Base-by-base conservation (phyloP, 30 jellyfish, hydroid and myxozoan genomes). In the Mastigias papua region DNA sequence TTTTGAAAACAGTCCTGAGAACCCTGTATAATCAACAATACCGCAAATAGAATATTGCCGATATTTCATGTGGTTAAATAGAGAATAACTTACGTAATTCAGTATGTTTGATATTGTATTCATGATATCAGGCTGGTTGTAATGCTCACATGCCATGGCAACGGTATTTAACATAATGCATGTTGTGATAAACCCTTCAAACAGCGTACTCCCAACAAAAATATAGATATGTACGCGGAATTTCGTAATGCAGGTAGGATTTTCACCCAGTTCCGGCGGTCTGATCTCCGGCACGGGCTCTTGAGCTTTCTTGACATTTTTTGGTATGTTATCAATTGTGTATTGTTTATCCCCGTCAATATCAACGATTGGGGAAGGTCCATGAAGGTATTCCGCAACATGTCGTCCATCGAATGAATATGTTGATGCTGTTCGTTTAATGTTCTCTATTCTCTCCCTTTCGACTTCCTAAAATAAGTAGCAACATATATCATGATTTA, bases 121-220 rank as follows among this genome's bases (percentile, higher is more conserved):
- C 87, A 84, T 66, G n/a, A 58, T 48, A 17, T 6, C n/a, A 1
- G 94, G 94, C 63, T 85, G 94, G 3, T 82, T 85, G 68, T 84
- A 86, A 67, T 95, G 97, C 33, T 95, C 99, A n/a, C 69, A 29
- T 51, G 97, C 97, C 99, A 95, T 95, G n/a, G 96, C 95, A 37
- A 90, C 73, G 0, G 99, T 95, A 64, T 95, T 95, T 57, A 95
- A 62, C 98, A 90, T 86, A 68, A 95, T 95, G 64, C 99, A 95
- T 15, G 97, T 87, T n/a, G 96, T 95, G 65, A 95, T 95, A 69
- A 95, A 89, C 8, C 99, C 99, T 82, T 95, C 99, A 71, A 95
- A 86, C 82, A 80, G 51, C 57, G 99, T 73, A 78, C 97, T 90
- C 34, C 98, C 95, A 61, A 95, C 99, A 65, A 95, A 33, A 27